phyloP scores from a whole-genome alignment of 92 coral and sea anemone genomes.

The Pocillopora grandis region DNA sequence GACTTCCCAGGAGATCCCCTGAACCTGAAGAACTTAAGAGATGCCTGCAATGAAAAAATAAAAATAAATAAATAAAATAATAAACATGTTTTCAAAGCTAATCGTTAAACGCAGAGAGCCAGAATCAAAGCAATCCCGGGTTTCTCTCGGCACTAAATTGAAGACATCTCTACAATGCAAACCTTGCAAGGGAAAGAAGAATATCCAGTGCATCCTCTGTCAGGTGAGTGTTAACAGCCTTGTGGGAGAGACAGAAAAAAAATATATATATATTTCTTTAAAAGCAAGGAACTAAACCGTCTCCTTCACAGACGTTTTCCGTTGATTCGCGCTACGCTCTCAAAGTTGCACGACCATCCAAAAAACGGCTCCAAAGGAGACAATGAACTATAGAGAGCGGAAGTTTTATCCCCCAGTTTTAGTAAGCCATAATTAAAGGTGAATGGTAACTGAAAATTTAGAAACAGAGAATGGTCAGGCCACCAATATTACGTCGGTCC shows the following conservation, averaged over 20 bases:
- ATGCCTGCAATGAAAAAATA: slow-evolving; percentile 50
- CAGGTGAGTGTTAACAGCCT: slow-evolving; percentile 76
- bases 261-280: not conserved
- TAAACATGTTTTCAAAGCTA: not conserved
- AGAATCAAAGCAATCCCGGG: no score
- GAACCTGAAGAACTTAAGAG: slow-evolving; percentile 78
- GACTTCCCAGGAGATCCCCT: slow-evolving; percentile 81
- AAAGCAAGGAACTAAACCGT: not conserved
- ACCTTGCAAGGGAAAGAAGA: slow-evolving; percentile 95
- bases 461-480: no score
- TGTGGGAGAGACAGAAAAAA: not conserved
- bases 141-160: not conserved
- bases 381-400: no score
- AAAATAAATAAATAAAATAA: not conserved
- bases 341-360: no score
- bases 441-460: no score
- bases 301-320: no score
- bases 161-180: not conserved
- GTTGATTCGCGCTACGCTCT: no score
- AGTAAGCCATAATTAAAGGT: no score
- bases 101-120: not conserved
- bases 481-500: no score
- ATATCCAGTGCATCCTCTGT: slow-evolving; percentile 88
- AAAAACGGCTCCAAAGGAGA: no score
- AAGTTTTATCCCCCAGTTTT: no score